A percentile compares a stretch with the other conserved stretches of the same genome.
These are phyloP conservation scores for Euplexia lucipara DNA, from an alignment of 2,888 invertebrate genomes.

Conservation along the genomic window DNA sequence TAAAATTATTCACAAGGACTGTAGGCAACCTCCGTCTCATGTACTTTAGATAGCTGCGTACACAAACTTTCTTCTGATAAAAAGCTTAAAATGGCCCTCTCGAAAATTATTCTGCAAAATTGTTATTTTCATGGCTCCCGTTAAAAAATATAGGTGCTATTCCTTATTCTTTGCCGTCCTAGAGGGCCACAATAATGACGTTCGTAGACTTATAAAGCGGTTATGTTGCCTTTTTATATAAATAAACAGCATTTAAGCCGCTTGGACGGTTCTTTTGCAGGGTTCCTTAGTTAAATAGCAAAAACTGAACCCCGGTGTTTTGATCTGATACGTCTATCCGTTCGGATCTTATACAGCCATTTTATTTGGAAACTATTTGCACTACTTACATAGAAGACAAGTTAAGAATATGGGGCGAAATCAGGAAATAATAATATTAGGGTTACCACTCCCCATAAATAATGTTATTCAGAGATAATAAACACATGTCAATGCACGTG, in stretches of 20 bases:
- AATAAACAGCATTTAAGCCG: slow-evolving; percentile 79
- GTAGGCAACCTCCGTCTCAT: slow-evolving; percentile 83
- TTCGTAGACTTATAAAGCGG: slow-evolving; percentile 80
- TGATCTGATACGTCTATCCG: too few species aligned
- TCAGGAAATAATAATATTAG: too few species aligned
- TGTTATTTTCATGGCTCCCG: slow-evolving; percentile 84
- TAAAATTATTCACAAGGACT: slow-evolving; percentile 86
- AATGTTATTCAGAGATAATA: too few species aligned
- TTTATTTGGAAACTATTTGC: too few species aligned
- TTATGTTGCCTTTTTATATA: slow-evolving; percentile 83
- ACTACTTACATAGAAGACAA: too few species aligned
- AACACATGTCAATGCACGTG: too few species aligned
- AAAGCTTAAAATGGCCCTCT: slow-evolving; percentile 87
- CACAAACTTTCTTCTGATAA: slow-evolving; percentile 87
- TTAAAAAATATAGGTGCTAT: slow-evolving; percentile 77
- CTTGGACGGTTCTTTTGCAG: slow-evolving; percentile 59
- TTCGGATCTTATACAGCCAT: too few species aligned
- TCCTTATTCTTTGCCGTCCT: slow-evolving; percentile 76
- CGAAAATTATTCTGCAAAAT: slow-evolving; percentile 86
- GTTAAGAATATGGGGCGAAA: too few species aligned
- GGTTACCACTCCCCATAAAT: too few species aligned
- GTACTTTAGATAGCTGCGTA: slow-evolving; percentile 86
- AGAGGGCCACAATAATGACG: slow-evolving; percentile 76
- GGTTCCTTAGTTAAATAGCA: slow-evolving; percentile 19
- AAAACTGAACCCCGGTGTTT: too few species aligned